Conservation (phyloP, 2,888 invertebrate species). For the Euspilapteryx auroguttella region DNA sequence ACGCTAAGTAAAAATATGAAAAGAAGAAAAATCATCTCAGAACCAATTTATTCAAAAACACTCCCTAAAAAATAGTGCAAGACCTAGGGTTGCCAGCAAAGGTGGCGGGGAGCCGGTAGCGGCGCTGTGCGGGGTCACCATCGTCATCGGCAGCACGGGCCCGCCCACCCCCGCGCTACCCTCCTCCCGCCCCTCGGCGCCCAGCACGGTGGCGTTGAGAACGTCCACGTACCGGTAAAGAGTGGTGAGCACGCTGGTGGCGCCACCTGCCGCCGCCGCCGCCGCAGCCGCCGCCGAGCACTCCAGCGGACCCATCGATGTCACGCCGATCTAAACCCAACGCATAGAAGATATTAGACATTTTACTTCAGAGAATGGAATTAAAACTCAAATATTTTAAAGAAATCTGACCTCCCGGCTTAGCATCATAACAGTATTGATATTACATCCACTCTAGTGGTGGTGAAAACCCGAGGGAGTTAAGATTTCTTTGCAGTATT, state of each 20-base stretch:
- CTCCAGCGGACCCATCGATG: constrained; percentile 35
- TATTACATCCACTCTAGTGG: too few species aligned
- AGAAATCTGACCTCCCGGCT: too few species aligned
- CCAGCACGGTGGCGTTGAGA: constrained; percentile 26
- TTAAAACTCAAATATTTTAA: too few species aligned
- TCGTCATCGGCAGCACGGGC: too few species aligned
- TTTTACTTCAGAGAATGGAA: not conserved
- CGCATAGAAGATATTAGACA: not conserved
- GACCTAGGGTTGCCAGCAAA: too few species aligned
- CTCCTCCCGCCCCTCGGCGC: constrained; percentile 18
- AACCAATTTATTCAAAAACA: too few species aligned
- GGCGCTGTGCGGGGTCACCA: not conserved
- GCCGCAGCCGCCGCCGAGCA: constrained; percentile 12
- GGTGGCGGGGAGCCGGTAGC: not conserved
- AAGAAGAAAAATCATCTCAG: too few species aligned
- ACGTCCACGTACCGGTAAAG: constrained; percentile 25
- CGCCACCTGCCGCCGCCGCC: constrained; percentile 11
- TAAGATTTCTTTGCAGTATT: too few species aligned
- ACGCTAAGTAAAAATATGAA: too few species aligned
- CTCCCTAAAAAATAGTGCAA: too few species aligned
- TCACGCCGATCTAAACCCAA: constrained; percentile 26
- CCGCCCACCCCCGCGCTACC: constrained; percentile 13
- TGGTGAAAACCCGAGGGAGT: too few species aligned
- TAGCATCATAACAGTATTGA: too few species aligned
- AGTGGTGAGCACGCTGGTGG: constrained; percentile 36